These are phyloP conservation scores for Sisyra nigra DNA, from an alignment of 2,888 invertebrate species.

Conservation along the genomic window DNA sequence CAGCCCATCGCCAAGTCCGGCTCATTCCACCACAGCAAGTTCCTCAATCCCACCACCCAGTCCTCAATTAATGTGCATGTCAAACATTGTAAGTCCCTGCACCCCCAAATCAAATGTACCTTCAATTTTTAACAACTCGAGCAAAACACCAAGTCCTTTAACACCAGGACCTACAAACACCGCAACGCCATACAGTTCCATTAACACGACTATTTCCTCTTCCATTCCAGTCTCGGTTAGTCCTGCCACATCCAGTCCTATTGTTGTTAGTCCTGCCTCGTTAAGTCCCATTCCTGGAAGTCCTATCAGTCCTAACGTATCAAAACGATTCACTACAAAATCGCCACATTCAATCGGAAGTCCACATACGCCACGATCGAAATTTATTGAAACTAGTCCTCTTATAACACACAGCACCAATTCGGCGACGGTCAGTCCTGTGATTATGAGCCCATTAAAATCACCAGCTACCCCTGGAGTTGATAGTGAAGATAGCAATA, in stretches of 20 bases:
- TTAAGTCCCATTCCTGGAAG: constrained; percentile 4
- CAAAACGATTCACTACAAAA: background rate
- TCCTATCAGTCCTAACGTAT: constrained; percentile 3
- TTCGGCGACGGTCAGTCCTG: constrained; percentile 21
- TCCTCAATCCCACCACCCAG: background rate
- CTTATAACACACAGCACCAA: constrained; percentile 3
- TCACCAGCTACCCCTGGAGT: constrained; percentile 33
- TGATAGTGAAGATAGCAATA: constrained; percentile 31
- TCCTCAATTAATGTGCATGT: background rate
- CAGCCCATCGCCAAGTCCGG: constrained; percentile 2
- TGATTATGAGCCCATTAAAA: constrained; percentile 38
- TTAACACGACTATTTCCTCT: background rate
- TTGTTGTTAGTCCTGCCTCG: constrained; percentile 4
- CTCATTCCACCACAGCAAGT: background rate
- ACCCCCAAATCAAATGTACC: background rate
- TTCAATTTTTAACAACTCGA: no score
- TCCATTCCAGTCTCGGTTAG: background rate
- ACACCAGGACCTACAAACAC: background rate
- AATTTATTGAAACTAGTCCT: constrained; percentile 6
- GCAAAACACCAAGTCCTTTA: constrained; percentile 4
- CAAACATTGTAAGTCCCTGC: constrained; percentile 1
- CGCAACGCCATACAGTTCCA: background rate
- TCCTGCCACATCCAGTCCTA: constrained; percentile 3
- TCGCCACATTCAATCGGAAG: background rate
- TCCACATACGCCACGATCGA: constrained; percentile 8